A percentile compares a stretch with the other conserved stretches of the same genome.
Conservation (phyloP, 37 sponge, comb jelly and placozoan genomes). For the Axinella damicornis region DNA sequence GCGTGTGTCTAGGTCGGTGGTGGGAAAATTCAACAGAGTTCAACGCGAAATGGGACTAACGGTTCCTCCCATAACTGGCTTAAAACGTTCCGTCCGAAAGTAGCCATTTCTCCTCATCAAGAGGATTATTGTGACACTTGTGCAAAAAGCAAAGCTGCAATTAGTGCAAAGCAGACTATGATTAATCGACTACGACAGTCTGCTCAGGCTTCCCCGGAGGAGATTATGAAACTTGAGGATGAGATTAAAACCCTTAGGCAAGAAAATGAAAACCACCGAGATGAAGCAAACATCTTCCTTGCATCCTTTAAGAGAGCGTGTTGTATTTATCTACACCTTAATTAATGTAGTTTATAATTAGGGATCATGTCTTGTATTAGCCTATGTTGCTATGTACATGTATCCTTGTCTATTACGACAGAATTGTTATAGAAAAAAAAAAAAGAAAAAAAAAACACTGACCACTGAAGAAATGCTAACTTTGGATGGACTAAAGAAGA, state of each 20-base stretch:
- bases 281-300: constrained; percentile 22
- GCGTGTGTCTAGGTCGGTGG: constrained; percentile 34
- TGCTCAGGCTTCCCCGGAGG: constrained; percentile 6
- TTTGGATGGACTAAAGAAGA: neutral
- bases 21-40: constrained; percentile 31
- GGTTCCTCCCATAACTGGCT: constrained; percentile 42
- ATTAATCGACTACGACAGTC: constrained; percentile 54
- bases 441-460: neutral
- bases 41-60: constrained; percentile 31
- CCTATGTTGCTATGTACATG: too few species aligned
- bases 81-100: constrained; percentile 33
- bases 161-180: constrained; percentile 57
- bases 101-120: constrained; percentile 52
- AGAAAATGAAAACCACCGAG: constrained; percentile 23
- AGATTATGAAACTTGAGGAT: constrained; percentile 24
- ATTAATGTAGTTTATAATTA: neutral
- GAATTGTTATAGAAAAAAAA: too few species aligned
- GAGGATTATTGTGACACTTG: constrained; percentile 57
- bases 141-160: constrained; percentile 13
- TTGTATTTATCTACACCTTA: too few species aligned
- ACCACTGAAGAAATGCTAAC: neutral
- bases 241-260: neutral
- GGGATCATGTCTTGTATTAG: neutral
- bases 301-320: constrained; percentile 8
- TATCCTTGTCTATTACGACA: too few species aligned